Conservation (phyloP, 1,140 invertebrate genomes). For the Cheumatopsyche charites region DNA sequence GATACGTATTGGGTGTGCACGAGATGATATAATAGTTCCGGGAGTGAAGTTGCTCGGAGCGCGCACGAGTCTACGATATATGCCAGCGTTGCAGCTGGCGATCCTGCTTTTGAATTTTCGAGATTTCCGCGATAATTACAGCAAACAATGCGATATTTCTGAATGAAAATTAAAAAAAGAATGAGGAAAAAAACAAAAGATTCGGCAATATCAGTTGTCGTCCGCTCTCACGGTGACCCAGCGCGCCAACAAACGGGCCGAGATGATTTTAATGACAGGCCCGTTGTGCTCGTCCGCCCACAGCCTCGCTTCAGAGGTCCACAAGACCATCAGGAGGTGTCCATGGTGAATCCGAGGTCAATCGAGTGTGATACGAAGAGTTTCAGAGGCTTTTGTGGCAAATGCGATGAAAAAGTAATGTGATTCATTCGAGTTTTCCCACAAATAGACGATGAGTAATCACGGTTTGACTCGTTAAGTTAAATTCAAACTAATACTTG, state of each 20-base stretch:
- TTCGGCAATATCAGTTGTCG: background rate
- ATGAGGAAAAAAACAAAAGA: no score
- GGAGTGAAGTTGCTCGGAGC: background rate
- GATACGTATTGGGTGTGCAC: background rate
- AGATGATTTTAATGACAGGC: conserved; percentile 40
- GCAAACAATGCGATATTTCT: no score
- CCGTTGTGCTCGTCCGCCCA: conserved; percentile 30
- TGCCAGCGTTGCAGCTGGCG: background rate
- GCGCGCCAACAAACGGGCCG: conserved; percentile 21
- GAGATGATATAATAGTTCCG: conserved; percentile 13
- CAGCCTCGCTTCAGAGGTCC: conserved; percentile 16
- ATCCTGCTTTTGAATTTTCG: no score
- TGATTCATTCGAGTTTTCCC: no score
- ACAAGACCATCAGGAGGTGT: background rate
- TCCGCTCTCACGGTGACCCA: conserved; percentile 35
- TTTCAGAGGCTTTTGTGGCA: no score
- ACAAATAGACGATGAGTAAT: no score
- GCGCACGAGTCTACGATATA: background rate
- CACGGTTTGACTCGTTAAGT: no score
- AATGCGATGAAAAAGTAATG: no score
- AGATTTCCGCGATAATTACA: no score
- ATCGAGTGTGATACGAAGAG: no score
- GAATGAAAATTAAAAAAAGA: no score
- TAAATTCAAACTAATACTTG: no score
- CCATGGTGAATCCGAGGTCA: background rate